Evolutionary conservation across 2,113 vertebrate species (phyloP), one percentile per base, ranked within the genome.

Genomic region (Ginglymostoma cirratum): DNA sequence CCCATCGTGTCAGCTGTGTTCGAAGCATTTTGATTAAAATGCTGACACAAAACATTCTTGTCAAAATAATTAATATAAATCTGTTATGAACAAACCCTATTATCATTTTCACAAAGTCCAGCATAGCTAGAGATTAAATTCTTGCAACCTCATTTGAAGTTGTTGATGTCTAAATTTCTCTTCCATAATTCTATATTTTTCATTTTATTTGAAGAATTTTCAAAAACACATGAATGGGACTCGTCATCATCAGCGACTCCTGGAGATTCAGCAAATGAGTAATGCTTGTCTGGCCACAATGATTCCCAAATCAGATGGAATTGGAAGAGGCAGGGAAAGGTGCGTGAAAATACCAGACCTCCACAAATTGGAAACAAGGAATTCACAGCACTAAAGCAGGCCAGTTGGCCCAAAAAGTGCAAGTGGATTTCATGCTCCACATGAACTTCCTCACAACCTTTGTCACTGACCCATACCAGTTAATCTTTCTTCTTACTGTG

Each of bases 251-350:
- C 98, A 99, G 97, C 98, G 98, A 96, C 98, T 99, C 96, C 98
- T 98, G 97, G 99, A 99, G 96, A 98, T 99, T 96, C 99, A 99
- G 96, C 98, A 98, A 97, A 98, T 98, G 97, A 99, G 98, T 97
- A 99, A 98, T 0, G 97, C 98, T 95, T 99, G 98, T 96, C 98
- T 99, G 96, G 98, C 99, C 96, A 99, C 98, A 0, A 97, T 99
- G 86, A 97, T 99, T 97, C 99, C 98, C 0, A 97, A 98, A 98
- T 96, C 98, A 99, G 96, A 96, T 97, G 72, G 97, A 98, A 96
- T 97, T 97, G 0, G 97, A 96, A 96, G 96, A 97, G 96, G 96
- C 97, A 42, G 96, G 96, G 97, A 98, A 97, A 96, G 98, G 98
- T 0, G 97, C 98, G 99, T 99, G 94, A 92, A 12, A 0, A 0